phyloP scores from a whole-genome alignment of 2,113 vertebrate species.

The Anas platyrhynchos region DNA sequence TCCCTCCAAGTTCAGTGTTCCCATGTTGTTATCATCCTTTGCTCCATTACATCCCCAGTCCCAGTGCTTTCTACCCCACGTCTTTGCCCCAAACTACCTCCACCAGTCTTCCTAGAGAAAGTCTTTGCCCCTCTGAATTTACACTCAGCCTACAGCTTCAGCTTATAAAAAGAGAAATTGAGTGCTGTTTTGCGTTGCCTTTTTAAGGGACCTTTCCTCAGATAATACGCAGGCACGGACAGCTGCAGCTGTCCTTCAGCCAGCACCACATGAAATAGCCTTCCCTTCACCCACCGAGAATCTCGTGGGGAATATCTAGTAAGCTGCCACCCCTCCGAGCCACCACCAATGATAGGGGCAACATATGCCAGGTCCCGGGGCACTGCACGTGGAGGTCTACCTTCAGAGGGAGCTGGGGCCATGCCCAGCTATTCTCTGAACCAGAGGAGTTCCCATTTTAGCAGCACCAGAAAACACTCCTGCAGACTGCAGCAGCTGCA shows the following conservation, averaged over 20 bases:
- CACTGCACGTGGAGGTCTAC: neutral
- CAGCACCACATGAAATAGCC: neutral
- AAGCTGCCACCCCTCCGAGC: neutral
- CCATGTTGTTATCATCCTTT: neutral
- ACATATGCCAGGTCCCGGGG: neutral
- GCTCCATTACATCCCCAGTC: neutral
- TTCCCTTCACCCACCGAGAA: neutral
- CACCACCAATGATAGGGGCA: neutral
- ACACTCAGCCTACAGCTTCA: neutral
- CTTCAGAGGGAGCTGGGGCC: neutral
- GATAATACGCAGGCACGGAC: neutral
- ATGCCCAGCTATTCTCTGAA: neutral
- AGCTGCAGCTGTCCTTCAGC: conserved; percentile 33
- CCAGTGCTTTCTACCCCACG: neutral
- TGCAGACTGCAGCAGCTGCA: neutral
- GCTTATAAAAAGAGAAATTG: neutral
- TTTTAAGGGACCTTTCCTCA: neutral
- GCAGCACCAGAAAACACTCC: neutral
- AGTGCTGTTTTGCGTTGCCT: neutral
- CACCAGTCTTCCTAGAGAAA: neutral
- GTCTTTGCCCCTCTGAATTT: neutral
- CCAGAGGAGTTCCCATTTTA: neutral
- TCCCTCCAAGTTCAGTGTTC: neutral
- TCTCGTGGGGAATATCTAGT: neutral
- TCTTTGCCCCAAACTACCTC: neutral